Evolutionary conservation across 2,888 invertebrate genomes (phyloP).

Genomic region (Notocelia uddmanniana): DNA sequence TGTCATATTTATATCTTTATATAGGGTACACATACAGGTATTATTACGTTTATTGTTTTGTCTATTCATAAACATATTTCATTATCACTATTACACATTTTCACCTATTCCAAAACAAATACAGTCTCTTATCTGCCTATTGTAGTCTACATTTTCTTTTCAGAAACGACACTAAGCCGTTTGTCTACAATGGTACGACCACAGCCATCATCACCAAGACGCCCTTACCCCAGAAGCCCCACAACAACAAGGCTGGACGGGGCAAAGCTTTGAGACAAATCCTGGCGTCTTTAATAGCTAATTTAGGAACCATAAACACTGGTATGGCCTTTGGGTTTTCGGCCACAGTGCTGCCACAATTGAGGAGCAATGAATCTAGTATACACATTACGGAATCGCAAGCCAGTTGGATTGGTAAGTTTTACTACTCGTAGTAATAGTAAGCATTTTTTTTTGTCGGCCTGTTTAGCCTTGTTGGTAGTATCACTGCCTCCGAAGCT

Average conservation of each 20-base stretch:
- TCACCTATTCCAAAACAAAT: slow-evolving; percentile 2
- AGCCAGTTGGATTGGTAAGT: slow-evolving; percentile 89
- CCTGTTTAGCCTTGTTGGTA: no score
- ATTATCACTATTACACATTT: background rate
- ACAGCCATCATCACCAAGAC: slow-evolving; percentile 63
- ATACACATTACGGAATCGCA: slow-evolving; percentile 84
- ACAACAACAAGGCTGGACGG: slow-evolving; percentile 67
- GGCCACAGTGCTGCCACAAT: slow-evolving; percentile 88
- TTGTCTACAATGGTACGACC: slow-evolving; percentile 72
- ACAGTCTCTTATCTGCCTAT: slow-evolving; percentile 17
- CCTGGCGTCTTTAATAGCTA: slow-evolving; percentile 87
- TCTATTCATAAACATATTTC: background rate
- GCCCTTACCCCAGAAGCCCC: slow-evolving; percentile 53
- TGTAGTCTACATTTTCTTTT: slow-evolving; percentile 49
- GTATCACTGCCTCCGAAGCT: no score
- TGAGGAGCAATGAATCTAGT: slow-evolving; percentile 77
- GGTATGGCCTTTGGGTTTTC: slow-evolving; percentile 90
- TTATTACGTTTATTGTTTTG: no score
- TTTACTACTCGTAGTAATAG: background rate
- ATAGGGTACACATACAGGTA: no score
- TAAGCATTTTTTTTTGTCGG: background rate
- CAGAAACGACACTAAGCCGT: slow-evolving; percentile 75
- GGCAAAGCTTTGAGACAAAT: slow-evolving; percentile 85
- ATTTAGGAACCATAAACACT: slow-evolving; percentile 89
- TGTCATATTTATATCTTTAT: background rate